Base-by-base conservation (phyloP, 2,113 vertebrate genomes). In the Mustela nigripes region DNA sequence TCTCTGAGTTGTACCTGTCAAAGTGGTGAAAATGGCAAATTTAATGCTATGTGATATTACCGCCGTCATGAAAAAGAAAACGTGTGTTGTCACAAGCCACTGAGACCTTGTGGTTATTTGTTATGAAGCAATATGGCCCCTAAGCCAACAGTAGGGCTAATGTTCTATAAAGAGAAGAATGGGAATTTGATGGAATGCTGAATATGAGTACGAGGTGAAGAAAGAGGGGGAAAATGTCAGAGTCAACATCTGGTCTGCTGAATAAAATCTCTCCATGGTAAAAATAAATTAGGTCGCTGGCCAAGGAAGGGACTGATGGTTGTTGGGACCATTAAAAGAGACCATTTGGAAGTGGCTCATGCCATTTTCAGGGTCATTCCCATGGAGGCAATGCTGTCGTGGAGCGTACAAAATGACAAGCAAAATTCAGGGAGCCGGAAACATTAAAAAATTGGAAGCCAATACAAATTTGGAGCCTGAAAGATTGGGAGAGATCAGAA, bases 391-490 rank as follows among this genome's bases (percentile, higher is more conserved):
- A 67, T 60, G 87, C 58, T 87, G 80, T 53, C n/a, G 74, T 31
- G 50, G 95, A 33, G 28, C 42, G 83, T 79, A 26, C 11, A 39
- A 63, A 71, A 67, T 76, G 48, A 83, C 67, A 24, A 82, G 73
- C 93, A 62, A 89, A 83, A 92, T 65, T 93, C 42, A 39, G 60
- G 15, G 45, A 94, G 67, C 89, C 73, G 24, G 31, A 91, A 78
- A 78, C 67, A 53, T 94, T 81, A 86, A 89, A 93, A 84, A 63
- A 78, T 71, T 39, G 78, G 48, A 97, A 97, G 89, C 76, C 88
- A 91, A 97, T 81, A 89, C 22, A 95, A 79, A 92, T 97, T 79
- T 91, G 39, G 71, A 96, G 83, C 39, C 58, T 83, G 78, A 85
- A 86, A 92, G 39, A 78, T 45, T 86, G 45, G 1, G 73, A 92